Base-by-base conservation (phyloP, 2,113 vertebrate species). In the Rhinichthys klamathensis region DNA sequence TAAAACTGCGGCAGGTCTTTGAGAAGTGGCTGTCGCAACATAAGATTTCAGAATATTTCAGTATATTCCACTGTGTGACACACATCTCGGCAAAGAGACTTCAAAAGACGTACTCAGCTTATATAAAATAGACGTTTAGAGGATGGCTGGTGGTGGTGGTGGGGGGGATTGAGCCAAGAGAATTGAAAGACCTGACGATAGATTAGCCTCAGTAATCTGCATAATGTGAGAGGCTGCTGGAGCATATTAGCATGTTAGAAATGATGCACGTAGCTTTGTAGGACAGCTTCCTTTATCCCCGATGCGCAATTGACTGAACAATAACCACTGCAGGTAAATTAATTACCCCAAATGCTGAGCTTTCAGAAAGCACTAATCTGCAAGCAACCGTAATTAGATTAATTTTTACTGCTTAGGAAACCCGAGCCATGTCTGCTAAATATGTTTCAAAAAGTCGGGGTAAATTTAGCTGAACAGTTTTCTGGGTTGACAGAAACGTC, bases 261-360 rank as follows among this genome's bases (percentile, higher is more conserved):
- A 83, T 84, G 79, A 73, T 85, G 67, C 74, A 61, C 41, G 13
- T 18, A 49, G 85, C 46, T 70, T 84, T 84, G 70, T 51, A n/a
- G 69, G 80, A 76, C 21, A 11, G 67, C 69, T 82, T 82, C 46
- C 74, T 89, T 84, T 88, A 89, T 85, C 87, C 76, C 79, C 23
- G 35, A 77, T 87, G 51, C 65, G 25, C 60, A 86, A 85, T 79
- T 56, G 25, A 85, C 73, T 84, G 78, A 89, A 90, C 86, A 90
- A 88, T 90, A 90, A 89, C 76, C 61, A 90, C 51, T 85, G 79
- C 89, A 92, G 85, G 90, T 91, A 89, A 88, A 92, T 90, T 80
- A 86, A 92, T 92, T 86, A 85, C 86, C 51, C 70, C 56, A 86
- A 87, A 46, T 49, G 74, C 85, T 86, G 70, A 84, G 87, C 73